phyloP scores from a whole-genome alignment of 2,888 invertebrate species.

The Subacronicta megacephala region DNA sequence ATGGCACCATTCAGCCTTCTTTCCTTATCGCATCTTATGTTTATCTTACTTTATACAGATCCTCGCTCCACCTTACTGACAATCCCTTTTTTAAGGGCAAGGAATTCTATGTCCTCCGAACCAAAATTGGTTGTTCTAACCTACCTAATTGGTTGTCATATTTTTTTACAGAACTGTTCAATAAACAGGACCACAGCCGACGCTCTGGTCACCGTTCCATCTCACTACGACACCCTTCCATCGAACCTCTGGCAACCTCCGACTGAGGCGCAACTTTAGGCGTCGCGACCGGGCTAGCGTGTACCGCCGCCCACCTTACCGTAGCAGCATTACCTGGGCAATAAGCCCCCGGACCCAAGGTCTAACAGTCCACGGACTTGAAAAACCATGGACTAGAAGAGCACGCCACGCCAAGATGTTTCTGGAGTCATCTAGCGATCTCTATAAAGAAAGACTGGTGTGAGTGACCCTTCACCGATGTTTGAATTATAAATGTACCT shows the following conservation, averaged over 20 bases:
- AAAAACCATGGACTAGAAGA: conserved; percentile 74
- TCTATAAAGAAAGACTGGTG: conserved; percentile 67
- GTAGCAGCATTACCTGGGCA: conserved; percentile 74
- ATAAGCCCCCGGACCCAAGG: conserved; percentile 59
- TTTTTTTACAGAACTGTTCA: conserved; percentile 91
- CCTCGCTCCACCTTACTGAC: too few relatives aligned
- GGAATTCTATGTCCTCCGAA: too few relatives aligned
- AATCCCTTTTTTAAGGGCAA: too few relatives aligned
- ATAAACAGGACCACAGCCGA: conserved; percentile 91
- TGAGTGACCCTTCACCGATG: conserved; percentile 50
- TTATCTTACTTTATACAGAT: too few relatives aligned
- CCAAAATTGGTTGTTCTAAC: background rate
- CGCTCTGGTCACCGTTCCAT: conserved; percentile 93
- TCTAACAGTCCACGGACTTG: conserved; percentile 76
- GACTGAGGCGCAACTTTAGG: conserved; percentile 83
- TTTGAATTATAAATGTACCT: conserved; percentile 37
- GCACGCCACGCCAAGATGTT: conserved; percentile 67
- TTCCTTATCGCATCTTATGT: too few relatives aligned
- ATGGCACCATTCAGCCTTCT: too few relatives aligned
- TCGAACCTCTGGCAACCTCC: conserved; percentile 86
- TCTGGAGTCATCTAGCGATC: conserved; percentile 64
- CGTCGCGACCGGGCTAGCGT: conserved; percentile 62
- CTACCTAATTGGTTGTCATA: conserved; percentile 7
- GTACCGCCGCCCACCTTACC: conserved; percentile 66
- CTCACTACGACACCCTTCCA: conserved; percentile 92